Evolutionary conservation across 2,797 vertebrate species (phyloP), one percentile per base, ranked within the genome.

Genomic region (Molossus molossus): DNA sequence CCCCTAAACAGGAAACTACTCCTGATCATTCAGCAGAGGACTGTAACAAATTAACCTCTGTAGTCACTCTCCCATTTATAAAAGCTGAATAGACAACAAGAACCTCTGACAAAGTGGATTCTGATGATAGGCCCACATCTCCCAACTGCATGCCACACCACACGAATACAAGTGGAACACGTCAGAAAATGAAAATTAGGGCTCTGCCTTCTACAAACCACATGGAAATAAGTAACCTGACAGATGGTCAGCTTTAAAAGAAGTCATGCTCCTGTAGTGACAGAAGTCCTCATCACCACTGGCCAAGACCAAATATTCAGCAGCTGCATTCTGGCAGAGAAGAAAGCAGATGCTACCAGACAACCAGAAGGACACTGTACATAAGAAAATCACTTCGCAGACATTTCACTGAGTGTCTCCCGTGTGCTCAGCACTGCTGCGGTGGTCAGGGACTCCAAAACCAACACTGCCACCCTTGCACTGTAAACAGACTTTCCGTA

Each of bases 1-100:
- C 89, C 73, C 60, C 87, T 87, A 90, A 90, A 95, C 45, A 94
- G 96, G 86, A 98, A 98, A 93, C 91, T 53, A 91, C 96, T 95
- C 92, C 80, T 0, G 58, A 95, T 89, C 92, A 64, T 55, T 97
- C 87, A 96, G 60, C 82, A 84, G 60, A 97, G 40, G 69, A 81
- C 76, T 92, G 82, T 96, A 96, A 96, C 96, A 97, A 96, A 93
- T 96, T 69, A 90, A 29, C 45, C 83, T 96, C 25, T 94, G 45
- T 64, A 65, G 29, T 58, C 15, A 27, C 60, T 60, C 12, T 55
- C 81, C 72, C 77, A 80, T 62, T 94, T 94, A 65, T 55, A 95
- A 95, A 94, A 83, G 50, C 80, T 86, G 33, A 94, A 89, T 0
- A 94, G 57, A 87, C 45, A 79, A 82, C 1, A 96, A 94, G 58